Evolutionary conservation across 2,113 vertebrate species (phyloP), one percentile per base, ranked within the genome.

Genomic region (Copsychus sechellarum): DNA sequence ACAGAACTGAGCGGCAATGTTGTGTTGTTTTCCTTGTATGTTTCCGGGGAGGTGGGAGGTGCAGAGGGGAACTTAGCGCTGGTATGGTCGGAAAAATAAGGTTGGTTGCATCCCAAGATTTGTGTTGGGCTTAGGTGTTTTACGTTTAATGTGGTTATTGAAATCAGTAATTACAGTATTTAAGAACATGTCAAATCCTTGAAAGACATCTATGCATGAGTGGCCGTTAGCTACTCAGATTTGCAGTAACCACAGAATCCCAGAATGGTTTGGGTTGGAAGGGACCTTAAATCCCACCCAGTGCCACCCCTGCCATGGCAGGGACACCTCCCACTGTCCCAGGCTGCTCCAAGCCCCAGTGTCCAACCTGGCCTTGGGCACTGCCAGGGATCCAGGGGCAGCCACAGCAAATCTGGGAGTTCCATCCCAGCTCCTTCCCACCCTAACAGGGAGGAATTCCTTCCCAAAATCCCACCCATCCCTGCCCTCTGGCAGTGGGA

Each of bases 141-240:
- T 50, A 15, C 3, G 3, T 26, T 43, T 50, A 28, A 9, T 1
- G 12, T 40, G 20, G 4, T 3, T 50, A 24, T 23, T 80, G 14
- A 71, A 66, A n/a, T 40, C 7, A 10, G 9, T 15, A 8, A 22
- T 31, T 38, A 11, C 1, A 5, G 6, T 14, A 6, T 33, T n/a
- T 61, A 25, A 7, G 12, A 69, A 11, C 12, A 6, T 5, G 23
- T 8, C 6, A 25, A 23, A 19, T 73, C 8, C 7, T 25, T 42
- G 33, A 23, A 69, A 43, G 14, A 18, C 5, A 6, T 8, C 4
- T 64, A 0, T 61, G 56, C 0, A 1, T 20, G 64, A 76, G 17
- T 66, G 6, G 0, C 10, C 0, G 0, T 51, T 45, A 73, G 20
- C 53, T 22, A 2, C 13, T 65, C 14, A 14, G 38, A 14, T 77